phyloP scores from a whole-genome alignment of 2,888 invertebrate genomes.

The Tipula lateralis region DNA sequence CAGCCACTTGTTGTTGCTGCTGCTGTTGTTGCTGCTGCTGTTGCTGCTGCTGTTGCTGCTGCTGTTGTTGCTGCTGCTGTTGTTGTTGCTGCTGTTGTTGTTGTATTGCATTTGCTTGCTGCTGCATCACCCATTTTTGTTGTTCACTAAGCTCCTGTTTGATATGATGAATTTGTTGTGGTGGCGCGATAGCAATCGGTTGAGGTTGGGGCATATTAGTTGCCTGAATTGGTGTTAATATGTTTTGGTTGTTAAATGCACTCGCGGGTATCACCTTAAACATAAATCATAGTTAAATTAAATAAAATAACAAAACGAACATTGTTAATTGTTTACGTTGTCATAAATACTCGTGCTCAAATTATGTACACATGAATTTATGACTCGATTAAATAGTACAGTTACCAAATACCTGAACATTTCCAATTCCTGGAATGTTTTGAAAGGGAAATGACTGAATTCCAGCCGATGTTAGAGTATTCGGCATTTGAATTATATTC shows the following conservation, averaged over 20 bases:
- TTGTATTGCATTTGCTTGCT: constrained; percentile 41
- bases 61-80: constrained; percentile 35
- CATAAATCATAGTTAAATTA: background rate
- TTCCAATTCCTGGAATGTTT: constrained; percentile 71
- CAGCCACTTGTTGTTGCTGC: background rate
- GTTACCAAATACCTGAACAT: constrained; percentile 61
- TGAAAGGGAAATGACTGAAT: constrained; percentile 68
- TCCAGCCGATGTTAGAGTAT: constrained; percentile 40
- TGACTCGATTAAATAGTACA: background rate
- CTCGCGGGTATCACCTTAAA: constrained; percentile 53
- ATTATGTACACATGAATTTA: background rate
- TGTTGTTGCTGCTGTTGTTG: constrained; percentile 38
- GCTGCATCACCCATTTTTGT: constrained; percentile 39
- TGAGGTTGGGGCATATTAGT: constrained; percentile 41
- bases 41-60: constrained; percentile 38
- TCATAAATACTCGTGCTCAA: background rate
- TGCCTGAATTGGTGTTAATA: constrained; percentile 39
- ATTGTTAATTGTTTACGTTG: background rate
- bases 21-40: constrained; percentile 37
- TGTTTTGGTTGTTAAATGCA: constrained; percentile 47
- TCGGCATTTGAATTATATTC: constrained; percentile 45
- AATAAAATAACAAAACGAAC: background rate
- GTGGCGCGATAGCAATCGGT: constrained; percentile 39
- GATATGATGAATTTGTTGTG: constrained; percentile 36
- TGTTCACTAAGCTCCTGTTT: constrained; percentile 46